Base-by-base conservation (phyloP, 2,113 vertebrate genomes). In the Hippocampus zosterae region DNA sequence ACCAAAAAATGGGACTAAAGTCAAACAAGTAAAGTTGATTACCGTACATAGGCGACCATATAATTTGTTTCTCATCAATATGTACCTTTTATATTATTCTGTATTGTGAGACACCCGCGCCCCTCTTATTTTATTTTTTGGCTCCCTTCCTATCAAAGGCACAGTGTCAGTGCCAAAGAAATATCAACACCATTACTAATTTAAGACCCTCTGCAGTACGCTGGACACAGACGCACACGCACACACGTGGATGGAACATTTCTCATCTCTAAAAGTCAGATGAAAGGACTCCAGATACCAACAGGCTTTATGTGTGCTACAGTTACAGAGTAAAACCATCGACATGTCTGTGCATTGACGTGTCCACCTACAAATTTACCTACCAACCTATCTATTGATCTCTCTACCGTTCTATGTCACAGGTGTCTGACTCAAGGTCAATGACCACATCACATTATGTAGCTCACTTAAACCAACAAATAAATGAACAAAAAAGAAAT, bases 151-250 rank as follows among this genome's bases (percentile, higher is more conserved):
- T 48, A 48, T 18, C 50, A 52, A n/a, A 52, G 46, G 46, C 33
- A 68, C 21, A 41, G 29, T 18, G 23, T 42, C 62, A 29, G 25
- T 64, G 70, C 16, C 48, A 67, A 67, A 67, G 5, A 25, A 12
- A 62, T 59, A 72, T 69, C 52, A 73, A 8, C 66, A 72, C 68
- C 61, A n/a, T 29, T n/a, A 66, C 72, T 71, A 87, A 88, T 86
- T 81, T 81, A 88, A 78, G 75, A 81, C 79, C 27, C 66, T 21
- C 72, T 57, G 77, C 77, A 82, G 84, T 83, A 81, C 42, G 25
- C 56, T 67, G 40, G 55, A 67, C 40, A 44, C 19, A 50, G 46
- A 52, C 46, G 5, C n/a, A 8, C 21, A 23, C 61, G 3, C 41
- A 65, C 40, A 13, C 61, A 33, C 64, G 13, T 0, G 27, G 8